Evolutionary conservation across 2,888 invertebrate species (phyloP), one percentile per base, ranked within the genome.

Genomic region (Hofmannophila pseudospretella): DNA sequence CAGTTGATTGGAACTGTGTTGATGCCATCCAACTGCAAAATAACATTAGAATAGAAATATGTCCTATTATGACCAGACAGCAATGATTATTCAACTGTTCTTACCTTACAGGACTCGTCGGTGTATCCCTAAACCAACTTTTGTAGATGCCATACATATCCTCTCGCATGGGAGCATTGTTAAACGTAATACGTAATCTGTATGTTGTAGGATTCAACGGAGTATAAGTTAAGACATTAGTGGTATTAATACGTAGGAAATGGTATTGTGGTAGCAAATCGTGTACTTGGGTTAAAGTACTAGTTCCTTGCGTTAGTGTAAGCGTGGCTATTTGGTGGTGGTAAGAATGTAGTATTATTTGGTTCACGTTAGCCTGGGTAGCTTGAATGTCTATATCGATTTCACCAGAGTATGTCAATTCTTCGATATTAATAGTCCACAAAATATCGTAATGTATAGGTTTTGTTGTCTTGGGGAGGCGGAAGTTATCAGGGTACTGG

Each of bases 1-100:
- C 75, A 1, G 90, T 89, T 0, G 91, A 87, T 71, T 93, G 88
- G 58, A 93, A 92, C 54, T 93, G 93, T 0, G 93, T 93, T 0
- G 92, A 86, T 0, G 90, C 92, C 66, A 90, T 75, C 86, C 85
- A 89, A 26, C 89, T 89, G 39, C 11, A 61, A 62, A 41, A n/a
- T n/a, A n/a, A n/a, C n/a, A n/a, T n/a, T n/a, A n/a, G n/a, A n/a
- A n/a, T 22, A 25, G 38, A 1, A 32, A 22, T 32, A n/a, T 28
- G 26, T 26, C n/a, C n/a, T n/a, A n/a, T n/a, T n/a, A n/a, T n/a
- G n/a, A n/a, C n/a, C n/a, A n/a, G n/a, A n/a, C n/a, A n/a, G n/a
- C n/a, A n/a, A n/a, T n/a, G n/a, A n/a, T n/a, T n/a, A n/a, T n/a
- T n/a, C n/a, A n/a, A n/a, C n/a, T 7, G 2, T 23, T 23, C 34